phyloP scores from a whole-genome alignment of 2,888 invertebrate genomes.

The Cryptus viduatorius region DNA sequence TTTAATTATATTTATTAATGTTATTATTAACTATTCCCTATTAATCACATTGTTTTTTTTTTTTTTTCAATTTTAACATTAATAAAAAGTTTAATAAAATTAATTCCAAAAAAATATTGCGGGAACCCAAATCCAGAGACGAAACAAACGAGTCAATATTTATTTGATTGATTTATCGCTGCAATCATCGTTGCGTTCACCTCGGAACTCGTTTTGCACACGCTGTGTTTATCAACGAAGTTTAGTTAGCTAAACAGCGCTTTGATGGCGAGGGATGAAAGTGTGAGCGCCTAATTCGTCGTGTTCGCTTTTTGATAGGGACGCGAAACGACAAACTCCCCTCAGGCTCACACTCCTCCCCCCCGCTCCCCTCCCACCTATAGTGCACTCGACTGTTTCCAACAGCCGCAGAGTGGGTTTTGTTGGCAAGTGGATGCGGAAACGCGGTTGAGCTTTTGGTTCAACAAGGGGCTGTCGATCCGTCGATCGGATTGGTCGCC shows the following conservation, averaged over 20 bases:
- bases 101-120: not conserved
- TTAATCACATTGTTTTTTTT: no score
- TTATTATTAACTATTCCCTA: no score
- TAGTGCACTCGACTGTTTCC: constrained; percentile 35
- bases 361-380: not conserved
- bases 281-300: constrained; percentile 31
- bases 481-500: constrained; percentile 11
- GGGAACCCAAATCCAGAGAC: not conserved
- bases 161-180: not conserved
- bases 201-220: not conserved
- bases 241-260: constrained; percentile 2
- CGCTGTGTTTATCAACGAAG: not conserved
- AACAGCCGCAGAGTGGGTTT: constrained; percentile 7
- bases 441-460: constrained; percentile 36
- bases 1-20: no score
- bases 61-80: no score
- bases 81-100: no score
- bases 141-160: not conserved
- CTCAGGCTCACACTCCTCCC: not conserved
- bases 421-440: constrained; percentile 21
- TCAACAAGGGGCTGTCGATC: constrained; percentile 35
- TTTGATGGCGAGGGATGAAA: not conserved
- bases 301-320: constrained; percentile 42
- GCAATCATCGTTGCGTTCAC: not conserved
- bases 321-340: constrained; percentile 37